Percentiles rank a stretch among this genome's conserved stretches.
These are phyloP conservation scores for Heloderma charlesbogerti DNA, from an alignment of 2,113 vertebrate genomes.

Conservation along the genomic window DNA sequence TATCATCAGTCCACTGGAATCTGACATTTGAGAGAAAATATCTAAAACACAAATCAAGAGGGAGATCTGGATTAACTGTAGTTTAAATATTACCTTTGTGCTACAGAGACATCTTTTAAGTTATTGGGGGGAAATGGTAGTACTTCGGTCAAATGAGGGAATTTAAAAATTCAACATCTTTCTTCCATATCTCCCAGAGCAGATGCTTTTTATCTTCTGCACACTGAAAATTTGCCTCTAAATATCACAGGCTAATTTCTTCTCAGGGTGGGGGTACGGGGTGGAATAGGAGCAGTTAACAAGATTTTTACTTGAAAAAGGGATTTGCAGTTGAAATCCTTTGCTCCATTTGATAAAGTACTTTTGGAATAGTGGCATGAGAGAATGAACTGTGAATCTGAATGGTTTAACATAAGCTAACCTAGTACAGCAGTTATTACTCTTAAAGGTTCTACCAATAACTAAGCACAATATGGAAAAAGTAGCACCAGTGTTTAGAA, in stretches of 20 bases:
- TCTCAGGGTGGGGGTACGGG: neutral
- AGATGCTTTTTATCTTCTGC: neutral
- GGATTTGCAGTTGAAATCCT: neutral
- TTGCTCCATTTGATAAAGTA: neutral
- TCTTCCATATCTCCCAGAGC: no score
- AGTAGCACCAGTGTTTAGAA: neutral
- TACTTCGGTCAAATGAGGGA: no score
- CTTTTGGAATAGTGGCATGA: neutral
- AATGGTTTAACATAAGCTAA: neutral
- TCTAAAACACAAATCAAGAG: conserved; percentile 79
- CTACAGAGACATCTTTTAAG: neutral
- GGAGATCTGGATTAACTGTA: neutral
- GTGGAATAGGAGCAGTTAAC: neutral
- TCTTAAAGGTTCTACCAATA: neutral
- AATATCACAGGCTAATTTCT: neutral
- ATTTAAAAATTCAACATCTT: neutral
- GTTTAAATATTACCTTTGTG: neutral
- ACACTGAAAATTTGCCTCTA: neutral
- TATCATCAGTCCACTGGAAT: conserved; percentile 90
- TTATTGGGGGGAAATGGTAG: rapidly evolving
- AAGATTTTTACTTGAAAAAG: neutral
- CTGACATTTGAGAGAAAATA: conserved; percentile 96
- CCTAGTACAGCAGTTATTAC: neutral
- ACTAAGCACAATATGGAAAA: neutral
- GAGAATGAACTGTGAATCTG: neutral